Conservation (phyloP, 2,888 invertebrate species). For the Spatulosminthurus flaviceps region DNA sequence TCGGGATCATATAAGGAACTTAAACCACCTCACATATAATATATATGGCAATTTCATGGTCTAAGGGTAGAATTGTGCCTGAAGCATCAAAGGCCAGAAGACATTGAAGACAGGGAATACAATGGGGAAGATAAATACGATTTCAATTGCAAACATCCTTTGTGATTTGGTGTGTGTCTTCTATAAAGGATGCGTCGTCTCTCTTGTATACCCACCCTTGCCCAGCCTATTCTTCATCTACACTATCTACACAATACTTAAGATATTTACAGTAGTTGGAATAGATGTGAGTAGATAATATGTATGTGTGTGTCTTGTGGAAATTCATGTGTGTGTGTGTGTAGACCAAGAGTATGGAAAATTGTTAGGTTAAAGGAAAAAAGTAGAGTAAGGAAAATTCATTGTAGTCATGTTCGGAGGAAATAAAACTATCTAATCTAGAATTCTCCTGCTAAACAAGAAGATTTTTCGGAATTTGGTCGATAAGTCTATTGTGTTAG, state of each 20-base stretch:
- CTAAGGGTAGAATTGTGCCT: not conserved
- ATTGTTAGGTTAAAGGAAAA: not conserved
- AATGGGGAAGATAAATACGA: conserved; percentile 7
- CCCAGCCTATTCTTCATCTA: too few species aligned
- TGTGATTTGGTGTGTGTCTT: too few species aligned
- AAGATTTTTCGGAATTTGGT: conserved; percentile 16
- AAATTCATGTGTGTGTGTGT: not conserved
- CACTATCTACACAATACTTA: not conserved
- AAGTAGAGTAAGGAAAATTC: not conserved
- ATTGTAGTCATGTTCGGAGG: conserved; percentile 9
- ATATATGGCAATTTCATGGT: too few species aligned
- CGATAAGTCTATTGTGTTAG: conserved; percentile 27
- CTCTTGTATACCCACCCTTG: too few species aligned
- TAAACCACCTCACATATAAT: not conserved
- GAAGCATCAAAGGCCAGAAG: too few species aligned
- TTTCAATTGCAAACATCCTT: conserved; percentile 12
- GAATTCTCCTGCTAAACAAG: not conserved
- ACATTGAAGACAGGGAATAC: not conserved
- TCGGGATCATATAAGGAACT: not conserved
- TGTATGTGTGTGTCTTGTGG: not conserved
- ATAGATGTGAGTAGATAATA: not conserved
- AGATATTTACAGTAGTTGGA: not conserved
- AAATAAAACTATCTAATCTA: conserved; percentile 28
- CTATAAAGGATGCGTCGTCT: too few species aligned
- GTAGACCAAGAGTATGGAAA: not conserved